Conservation (phyloP, 2,797 vertebrate species). For the Epinephelus awoara region DNA sequence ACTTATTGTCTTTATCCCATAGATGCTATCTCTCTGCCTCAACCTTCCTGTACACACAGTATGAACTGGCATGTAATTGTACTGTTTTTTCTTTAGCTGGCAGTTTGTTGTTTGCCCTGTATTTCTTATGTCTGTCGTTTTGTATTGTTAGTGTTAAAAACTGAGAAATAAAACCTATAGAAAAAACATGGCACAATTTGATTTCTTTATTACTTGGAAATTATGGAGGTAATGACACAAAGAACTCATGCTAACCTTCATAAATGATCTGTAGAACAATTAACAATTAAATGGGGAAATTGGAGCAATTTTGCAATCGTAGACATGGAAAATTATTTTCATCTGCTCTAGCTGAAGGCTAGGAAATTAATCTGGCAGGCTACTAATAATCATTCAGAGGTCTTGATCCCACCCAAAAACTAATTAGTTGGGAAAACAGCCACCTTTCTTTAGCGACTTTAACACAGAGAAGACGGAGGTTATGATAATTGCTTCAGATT, state of each 20-base stretch:
- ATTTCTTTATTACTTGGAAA: neutral
- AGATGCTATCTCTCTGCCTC: no score
- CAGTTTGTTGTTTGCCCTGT: no score
- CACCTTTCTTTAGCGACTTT: neutral
- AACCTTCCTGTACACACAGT: no score
- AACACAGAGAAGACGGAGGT: no score
- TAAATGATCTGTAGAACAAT: constrained; percentile 4
- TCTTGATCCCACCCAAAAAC: constrained; percentile 18
- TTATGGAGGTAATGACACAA: neutral
- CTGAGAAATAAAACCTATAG: no score
- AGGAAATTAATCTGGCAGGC: constrained; percentile 12
- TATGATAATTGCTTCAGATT: no score
- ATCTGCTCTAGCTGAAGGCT: constrained; percentile 5
- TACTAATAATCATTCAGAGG: constrained; percentile 11
- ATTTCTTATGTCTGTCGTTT: no score
- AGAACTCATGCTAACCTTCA: neutral
- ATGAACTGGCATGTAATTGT: no score
- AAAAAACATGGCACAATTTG: neutral
- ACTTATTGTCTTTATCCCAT: no score
- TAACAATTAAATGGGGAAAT: constrained; percentile 26
- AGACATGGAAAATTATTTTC: constrained; percentile 15
- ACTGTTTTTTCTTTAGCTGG: no score
- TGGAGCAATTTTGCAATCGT: neutral
- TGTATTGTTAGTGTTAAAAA: no score
- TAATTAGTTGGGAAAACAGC: neutral